Evolutionary conservation across 2,797 vertebrate species (phyloP), one percentile per base, ranked within the genome.

Genomic region (Enteromius anoplus): DNA sequence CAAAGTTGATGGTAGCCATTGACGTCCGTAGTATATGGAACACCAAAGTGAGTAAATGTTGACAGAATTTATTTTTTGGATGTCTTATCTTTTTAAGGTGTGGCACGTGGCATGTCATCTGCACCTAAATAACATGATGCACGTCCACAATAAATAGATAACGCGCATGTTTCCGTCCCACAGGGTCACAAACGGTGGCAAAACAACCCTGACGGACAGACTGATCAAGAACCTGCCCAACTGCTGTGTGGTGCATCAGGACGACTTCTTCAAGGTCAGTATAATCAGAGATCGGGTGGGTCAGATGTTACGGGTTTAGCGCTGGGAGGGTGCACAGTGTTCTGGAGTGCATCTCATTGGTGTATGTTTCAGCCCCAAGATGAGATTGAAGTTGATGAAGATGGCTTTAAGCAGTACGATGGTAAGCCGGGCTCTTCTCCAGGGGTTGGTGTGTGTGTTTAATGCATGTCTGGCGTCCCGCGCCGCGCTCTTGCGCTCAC

Each of bases 391-490:
- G 94, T 97, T 94, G 94, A 90, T 88, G 96, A 97, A 95, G 96
- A 96, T 96, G 97, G 97, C 89, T 98, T 97, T 94, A 98, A 97
- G 92, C 97, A 97, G 95, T 98, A 97, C 23, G 96, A 98, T 93
- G 97, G 97, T 97, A 97, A 97, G 96, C 88, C 85, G 66, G 89
- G 90, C 91, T 91, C 90, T 93, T 91, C 89, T 90, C 89, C 89
- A 85, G 86, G 85, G 91, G 82, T 85, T 88, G 42, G 81, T 32
- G 72, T 58, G 84, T 81, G 71, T 82, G 78, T 29, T 69, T 78
- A 7, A 37, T 88, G 92, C 91, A 62, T 62, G 60, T 62, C 60
- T 6, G 60, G 60, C 12, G 26, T 0, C 14, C 53, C 8, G 23
- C 12, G 10, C 2, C 23, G 12, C 1, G 10, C 0, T 4, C 40